Evolutionary conservation across 2,113 vertebrate species (phyloP).

Genomic region (Pluvianellus socialis): DNA sequence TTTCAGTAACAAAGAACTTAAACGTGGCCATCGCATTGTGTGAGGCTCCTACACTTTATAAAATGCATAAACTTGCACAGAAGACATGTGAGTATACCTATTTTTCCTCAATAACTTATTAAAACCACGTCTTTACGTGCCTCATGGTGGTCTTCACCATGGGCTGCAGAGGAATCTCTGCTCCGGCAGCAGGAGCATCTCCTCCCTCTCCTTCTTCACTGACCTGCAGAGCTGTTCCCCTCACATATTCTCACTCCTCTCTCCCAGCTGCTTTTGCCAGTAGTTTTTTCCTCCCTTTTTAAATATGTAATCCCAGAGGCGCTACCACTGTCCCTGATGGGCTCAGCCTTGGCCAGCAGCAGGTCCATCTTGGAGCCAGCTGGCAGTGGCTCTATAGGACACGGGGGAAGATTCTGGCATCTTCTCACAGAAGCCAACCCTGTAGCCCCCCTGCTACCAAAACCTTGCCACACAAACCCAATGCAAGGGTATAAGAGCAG

Average conservation of each 20-base stretch:
- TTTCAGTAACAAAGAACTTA: background rate
- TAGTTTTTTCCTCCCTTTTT: background rate
- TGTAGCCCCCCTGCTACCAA: background rate
- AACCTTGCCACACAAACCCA: background rate
- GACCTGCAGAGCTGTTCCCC: background rate
- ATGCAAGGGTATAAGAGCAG: background rate
- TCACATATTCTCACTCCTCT: background rate
- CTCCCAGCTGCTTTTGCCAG: background rate
- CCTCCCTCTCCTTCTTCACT: background rate
- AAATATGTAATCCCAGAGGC: background rate
- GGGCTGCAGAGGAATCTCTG: background rate
- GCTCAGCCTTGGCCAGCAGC: background rate
- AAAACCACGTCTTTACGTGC: background rate
- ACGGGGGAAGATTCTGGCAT: background rate
- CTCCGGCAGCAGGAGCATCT: background rate
- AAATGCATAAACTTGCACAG: background rate
- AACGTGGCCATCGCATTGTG: background rate
- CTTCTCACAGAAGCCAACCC: background rate
- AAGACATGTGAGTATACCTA: background rate
- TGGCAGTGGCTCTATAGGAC: background rate
- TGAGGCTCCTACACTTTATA: background rate
- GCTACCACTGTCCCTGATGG: background rate
- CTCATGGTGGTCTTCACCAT: fast-evolving
- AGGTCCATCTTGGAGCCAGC: background rate
- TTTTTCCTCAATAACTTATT: background rate